phyloP scores from a whole-genome alignment of 2,888 invertebrate species.

The Norana najaformis region DNA sequence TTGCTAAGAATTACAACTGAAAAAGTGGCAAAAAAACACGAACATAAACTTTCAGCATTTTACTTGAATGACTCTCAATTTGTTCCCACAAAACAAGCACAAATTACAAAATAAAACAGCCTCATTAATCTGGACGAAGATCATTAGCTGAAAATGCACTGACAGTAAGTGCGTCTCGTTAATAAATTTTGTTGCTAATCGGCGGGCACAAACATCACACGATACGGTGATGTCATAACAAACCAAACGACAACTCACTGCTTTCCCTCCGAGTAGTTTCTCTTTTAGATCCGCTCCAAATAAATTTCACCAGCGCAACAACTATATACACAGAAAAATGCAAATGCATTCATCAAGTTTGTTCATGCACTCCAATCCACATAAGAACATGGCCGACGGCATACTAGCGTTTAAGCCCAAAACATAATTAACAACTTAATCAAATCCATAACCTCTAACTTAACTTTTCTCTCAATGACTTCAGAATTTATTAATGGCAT shows the following conservation, averaged over 20 bases:
- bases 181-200: neutral
- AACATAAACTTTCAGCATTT: neutral
- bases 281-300: neutral
- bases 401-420: neutral
- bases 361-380: no score
- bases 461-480: neutral
- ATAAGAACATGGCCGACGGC: no score
- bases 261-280: no score
- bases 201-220: neutral
- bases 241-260: neutral
- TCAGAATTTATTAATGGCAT: neutral
- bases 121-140: neutral
- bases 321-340: neutral
- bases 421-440: neutral
- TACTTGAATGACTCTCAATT: neutral
- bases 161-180: neutral
- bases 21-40: neutral
- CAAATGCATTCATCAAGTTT: neutral
- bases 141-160: neutral
- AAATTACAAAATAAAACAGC: neutral
- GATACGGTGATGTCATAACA: neutral
- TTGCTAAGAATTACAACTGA: neutral
- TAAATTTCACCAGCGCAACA: no score
- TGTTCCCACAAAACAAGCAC: slow-evolving; percentile 2
- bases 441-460: no score